Conservation (phyloP, 2,797 vertebrate genomes). For the Varecia variegata region DNA sequence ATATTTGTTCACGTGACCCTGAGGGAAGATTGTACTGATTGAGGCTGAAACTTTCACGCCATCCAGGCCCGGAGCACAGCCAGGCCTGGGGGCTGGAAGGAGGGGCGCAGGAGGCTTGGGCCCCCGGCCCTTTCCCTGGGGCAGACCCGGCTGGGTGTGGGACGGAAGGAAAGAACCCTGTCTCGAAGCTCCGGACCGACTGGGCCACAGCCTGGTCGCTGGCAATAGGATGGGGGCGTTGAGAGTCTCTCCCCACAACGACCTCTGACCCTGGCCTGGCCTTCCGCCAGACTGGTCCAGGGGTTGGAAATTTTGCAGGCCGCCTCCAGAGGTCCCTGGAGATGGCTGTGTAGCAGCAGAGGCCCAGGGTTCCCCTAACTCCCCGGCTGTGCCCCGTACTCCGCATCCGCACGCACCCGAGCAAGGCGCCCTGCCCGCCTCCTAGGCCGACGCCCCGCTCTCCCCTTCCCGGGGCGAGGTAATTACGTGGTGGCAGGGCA, state of each 20-base stretch:
- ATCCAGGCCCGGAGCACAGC: constrained; percentile 82
- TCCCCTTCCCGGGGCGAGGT: neutral
- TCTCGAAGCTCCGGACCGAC: neutral
- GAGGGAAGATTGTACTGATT: constrained; percentile 90
- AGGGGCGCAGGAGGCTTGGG: constrained; percentile 47
- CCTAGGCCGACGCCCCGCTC: neutral
- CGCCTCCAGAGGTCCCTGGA: neutral
- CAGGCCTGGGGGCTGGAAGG: constrained; percentile 72
- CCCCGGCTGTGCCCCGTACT: neutral
- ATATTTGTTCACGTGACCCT: constrained; percentile 98
- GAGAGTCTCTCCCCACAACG: neutral
- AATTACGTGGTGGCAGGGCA: neutral
- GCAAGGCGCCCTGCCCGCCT: neutral
- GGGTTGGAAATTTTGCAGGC: constrained; percentile 2
- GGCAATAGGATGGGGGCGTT: neutral
- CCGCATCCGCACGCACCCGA: neutral
- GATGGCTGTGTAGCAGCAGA: neutral
- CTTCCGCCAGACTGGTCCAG: neutral
- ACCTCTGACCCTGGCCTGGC: constrained; percentile 58
- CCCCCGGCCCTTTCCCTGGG: neutral
- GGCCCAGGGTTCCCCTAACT: neutral
- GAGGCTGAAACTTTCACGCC: constrained; percentile 89
- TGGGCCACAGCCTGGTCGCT: neutral
- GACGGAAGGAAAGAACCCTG: neutral
- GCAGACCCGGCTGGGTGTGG: neutral